These are phyloP conservation scores for Danionella cerebrum DNA, from an alignment of 2,113 vertebrate genomes.

Conservation along the genomic window DNA sequence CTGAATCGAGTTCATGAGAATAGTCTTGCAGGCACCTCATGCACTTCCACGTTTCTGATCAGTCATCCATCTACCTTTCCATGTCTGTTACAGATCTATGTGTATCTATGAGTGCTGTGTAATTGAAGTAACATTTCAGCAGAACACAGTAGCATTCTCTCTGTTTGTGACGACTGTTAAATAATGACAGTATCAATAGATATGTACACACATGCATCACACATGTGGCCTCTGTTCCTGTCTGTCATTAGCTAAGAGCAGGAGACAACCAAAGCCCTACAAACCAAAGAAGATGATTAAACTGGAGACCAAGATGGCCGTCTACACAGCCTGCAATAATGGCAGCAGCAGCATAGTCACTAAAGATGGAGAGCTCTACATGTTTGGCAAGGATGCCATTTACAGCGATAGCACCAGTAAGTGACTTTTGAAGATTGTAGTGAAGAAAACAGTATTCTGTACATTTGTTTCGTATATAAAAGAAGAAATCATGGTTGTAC, in stretches of 20 bases:
- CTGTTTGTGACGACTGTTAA: too few species aligned
- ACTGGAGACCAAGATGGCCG: conserved; percentile 90
- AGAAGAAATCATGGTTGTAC: too few species aligned
- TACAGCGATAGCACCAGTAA: conserved; percentile 97
- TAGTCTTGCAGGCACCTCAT: too few species aligned
- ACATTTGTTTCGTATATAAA: too few species aligned
- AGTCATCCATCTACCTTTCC: too few species aligned
- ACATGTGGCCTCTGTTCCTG: background rate
- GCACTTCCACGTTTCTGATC: too few species aligned
- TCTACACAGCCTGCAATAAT: conserved; percentile 93
- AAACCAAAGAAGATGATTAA: conserved; percentile 99
- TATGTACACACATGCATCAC: background rate
- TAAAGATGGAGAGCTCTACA: conserved; percentile 98
- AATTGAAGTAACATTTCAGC: too few species aligned
- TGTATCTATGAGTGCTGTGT: too few species aligned
- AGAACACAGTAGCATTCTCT: too few species aligned
- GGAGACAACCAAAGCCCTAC: conserved; percentile 94
- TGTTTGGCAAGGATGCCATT: conserved; percentile 99
- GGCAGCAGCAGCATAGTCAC: conserved; percentile 97
- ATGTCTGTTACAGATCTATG: too few species aligned
- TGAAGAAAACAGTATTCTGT: background rate
- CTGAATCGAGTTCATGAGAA: too few species aligned
- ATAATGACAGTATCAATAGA: background rate
- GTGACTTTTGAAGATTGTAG: conserved; percentile 39
- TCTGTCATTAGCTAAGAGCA: conserved; percentile 80